Conservation (phyloP, 2,113 vertebrate genomes). For the Bos taurus region ARS-UCD2.0 NC_037336.1:90227501-90228000, state of each 20-base stretch:
- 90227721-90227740: not conserved
- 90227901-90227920: not conserved
- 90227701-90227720: not conserved
- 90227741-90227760: not conserved
- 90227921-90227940: not conserved
- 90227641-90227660: not conserved
- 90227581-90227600: not conserved
- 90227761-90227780: not conserved
- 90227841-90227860: not conserved
- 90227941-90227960: not conserved
- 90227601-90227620: not conserved
- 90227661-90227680: not conserved
- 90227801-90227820: not conserved
- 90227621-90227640: not conserved
- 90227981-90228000: not conserved
- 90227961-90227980: not conserved
- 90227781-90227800: fast-evolving
- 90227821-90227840: not conserved
- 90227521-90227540: not conserved
- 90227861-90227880: not conserved
- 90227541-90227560: not conserved
- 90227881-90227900: not conserved
- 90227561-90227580: not conserved
- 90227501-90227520: not conserved
- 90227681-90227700: not conserved